These are phyloP conservation scores for Macrotus californicus DNA, from an alignment of 2,113 vertebrate species.

Conservation along the genomic window DNA sequence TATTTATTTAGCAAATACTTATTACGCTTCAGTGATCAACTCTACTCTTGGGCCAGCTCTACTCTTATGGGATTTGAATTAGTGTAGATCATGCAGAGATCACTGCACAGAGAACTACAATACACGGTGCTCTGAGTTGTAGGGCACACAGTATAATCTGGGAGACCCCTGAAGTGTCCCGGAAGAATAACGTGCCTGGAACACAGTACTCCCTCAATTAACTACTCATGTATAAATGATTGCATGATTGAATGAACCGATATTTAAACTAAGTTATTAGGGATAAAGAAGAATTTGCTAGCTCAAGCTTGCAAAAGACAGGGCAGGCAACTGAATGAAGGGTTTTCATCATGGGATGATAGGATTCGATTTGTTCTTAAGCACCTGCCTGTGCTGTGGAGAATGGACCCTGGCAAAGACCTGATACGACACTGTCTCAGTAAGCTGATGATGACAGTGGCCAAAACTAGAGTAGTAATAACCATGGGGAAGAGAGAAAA, in stretches of 20 bases:
- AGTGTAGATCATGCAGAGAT: background rate
- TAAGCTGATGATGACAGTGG: background rate
- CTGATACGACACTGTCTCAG: background rate
- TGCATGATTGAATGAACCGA: background rate
- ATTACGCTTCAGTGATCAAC: background rate
- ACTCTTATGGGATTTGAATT: background rate
- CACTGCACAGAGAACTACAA: background rate
- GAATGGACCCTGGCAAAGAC: background rate
- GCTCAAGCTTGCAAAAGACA: background rate
- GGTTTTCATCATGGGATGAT: background rate
- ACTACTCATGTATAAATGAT: background rate
- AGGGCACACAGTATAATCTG: no score
- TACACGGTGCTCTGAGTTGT: background rate
- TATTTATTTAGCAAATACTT: background rate
- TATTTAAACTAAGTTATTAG: background rate
- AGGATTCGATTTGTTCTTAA: background rate
- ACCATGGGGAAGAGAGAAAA: background rate
- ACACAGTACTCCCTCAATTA: background rate
- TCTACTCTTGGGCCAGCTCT: background rate
- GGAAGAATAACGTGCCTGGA: background rate
- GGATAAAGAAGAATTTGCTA: background rate
- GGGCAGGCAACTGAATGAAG: fast-evolving
- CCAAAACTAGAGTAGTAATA: background rate
- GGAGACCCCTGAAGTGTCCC: background rate
- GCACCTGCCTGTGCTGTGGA: background rate